phyloP scores from a whole-genome alignment of 2,888 invertebrate species.

The Apotomis betuletana region DNA sequence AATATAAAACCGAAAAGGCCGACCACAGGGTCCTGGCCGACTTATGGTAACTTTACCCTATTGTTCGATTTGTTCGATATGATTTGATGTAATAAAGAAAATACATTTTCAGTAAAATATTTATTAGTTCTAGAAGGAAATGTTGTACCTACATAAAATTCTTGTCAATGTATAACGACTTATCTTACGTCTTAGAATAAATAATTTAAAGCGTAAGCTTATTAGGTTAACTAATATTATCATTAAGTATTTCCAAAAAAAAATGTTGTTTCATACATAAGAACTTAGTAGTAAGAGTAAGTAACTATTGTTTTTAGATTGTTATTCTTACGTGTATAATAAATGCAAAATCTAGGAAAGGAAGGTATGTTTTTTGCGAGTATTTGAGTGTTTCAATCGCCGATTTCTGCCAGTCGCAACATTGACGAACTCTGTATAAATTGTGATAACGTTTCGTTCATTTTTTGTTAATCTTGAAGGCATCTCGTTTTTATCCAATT shows the following conservation, averaged over 20 bases:
- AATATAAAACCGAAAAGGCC: too few relatives aligned
- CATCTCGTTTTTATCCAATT: too few relatives aligned
- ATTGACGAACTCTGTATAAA: too few relatives aligned
- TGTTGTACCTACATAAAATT: conserved; percentile 41
- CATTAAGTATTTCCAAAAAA: neutral
- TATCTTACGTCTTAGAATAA: conserved; percentile 17
- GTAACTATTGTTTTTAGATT: conserved; percentile 2
- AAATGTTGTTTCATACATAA: too few relatives aligned
- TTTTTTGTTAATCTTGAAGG: too few relatives aligned
- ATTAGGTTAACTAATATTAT: neutral
- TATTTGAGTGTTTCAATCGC: neutral
- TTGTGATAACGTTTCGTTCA: too few relatives aligned
- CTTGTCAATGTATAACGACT: conserved; percentile 31
- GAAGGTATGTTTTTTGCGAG: conserved; percentile 1
- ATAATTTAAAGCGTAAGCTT: conserved; percentile 35
- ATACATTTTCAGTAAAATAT: conserved; percentile 24
- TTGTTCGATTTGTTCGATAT: too few relatives aligned
- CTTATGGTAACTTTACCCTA: too few relatives aligned
- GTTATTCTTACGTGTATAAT: conserved; percentile 26
- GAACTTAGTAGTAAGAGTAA: too few relatives aligned
- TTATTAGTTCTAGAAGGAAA: conserved; percentile 34
- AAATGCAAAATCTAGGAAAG: conserved; percentile 37
- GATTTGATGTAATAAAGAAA: neutral
- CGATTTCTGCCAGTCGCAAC: too few relatives aligned
- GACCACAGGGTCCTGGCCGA: too few relatives aligned